Percentiles rank a stretch among this genome's conserved stretches.
Conservation (phyloP, 1,140 invertebrate genomes). For the Lasioglossum albipes region DNA sequence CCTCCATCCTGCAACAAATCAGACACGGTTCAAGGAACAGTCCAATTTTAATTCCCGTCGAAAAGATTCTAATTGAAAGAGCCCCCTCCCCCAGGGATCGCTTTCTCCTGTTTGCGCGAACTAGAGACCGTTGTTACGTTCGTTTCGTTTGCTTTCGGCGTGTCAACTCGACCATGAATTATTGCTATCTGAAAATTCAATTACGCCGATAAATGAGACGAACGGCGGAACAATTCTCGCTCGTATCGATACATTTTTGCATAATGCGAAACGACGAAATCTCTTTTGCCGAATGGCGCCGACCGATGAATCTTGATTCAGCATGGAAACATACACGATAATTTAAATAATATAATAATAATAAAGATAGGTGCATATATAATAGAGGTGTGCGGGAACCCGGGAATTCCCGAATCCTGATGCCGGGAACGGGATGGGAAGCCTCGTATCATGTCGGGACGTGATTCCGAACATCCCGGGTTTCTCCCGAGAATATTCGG, state of each 20-base stretch:
- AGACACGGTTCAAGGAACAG: slow-evolving; percentile 30
- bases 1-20: slow-evolving; percentile 85
- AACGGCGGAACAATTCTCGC: neutral
- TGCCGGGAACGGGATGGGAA: too few relatives aligned
- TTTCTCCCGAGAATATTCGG: too few relatives aligned
- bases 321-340: too few relatives aligned
- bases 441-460: too few relatives aligned
- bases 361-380: too few relatives aligned
- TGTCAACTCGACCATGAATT: slow-evolving; percentile 14
- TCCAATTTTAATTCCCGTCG: slow-evolving; percentile 56
- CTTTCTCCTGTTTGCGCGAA: slow-evolving; percentile 1
- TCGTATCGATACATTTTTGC: neutral
- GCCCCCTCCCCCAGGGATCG: neutral
- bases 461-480: too few relatives aligned
- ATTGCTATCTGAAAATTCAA: slow-evolving; percentile 13
- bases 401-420: too few relatives aligned
- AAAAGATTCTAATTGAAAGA: slow-evolving; percentile 60
- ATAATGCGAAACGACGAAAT: neutral
- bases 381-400: too few relatives aligned
- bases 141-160: slow-evolving; percentile 8
- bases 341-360: too few relatives aligned
- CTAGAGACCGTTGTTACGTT: neutral
- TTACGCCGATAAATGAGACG: neutral
- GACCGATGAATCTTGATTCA: too few relatives aligned
- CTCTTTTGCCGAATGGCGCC: neutral